phyloP scores from a whole-genome alignment of 1,140 invertebrate species.

The Globodera ellingtonae region DNA sequence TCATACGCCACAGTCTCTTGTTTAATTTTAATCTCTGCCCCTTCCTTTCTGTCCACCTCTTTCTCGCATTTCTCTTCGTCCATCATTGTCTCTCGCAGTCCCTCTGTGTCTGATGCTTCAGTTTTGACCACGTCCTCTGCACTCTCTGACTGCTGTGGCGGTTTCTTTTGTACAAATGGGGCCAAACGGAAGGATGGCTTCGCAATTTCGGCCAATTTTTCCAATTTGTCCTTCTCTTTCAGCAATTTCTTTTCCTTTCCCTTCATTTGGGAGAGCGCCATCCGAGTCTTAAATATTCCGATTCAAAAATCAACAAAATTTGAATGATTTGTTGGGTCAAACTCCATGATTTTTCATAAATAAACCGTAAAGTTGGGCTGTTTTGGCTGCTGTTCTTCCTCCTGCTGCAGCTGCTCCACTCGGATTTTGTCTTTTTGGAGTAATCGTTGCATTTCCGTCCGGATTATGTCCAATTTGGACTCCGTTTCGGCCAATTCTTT shows the following conservation, averaged over 20 bases:
- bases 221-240: conserved; percentile 20
- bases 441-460: conserved; percentile 27
- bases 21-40: background rate
- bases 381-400: conserved; percentile 4
- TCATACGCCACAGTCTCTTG: background rate
- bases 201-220: conserved; percentile 29
- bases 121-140: background rate
- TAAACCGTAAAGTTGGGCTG: conserved; percentile 34
- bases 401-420: background rate
- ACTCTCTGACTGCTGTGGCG: background rate
- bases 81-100: conserved; percentile 8
- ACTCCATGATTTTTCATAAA: background rate
- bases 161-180: conserved; percentile 5
- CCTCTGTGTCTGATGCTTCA: background rate
- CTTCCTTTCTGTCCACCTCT: conserved; percentile 5
- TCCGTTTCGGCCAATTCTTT: conserved; percentile 25
- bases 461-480: conserved; percentile 30
- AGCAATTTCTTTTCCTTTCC: conserved; percentile 31
- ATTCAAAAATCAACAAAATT: background rate
- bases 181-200: conserved; percentile 29
- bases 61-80: conserved; percentile 13
- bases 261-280: conserved; percentile 39
- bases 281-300: conserved; percentile 29
- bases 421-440: conserved; percentile 24
- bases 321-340: background rate